Evolutionary conservation across 2,113 vertebrate genomes (phyloP), one percentile per base, ranked within the genome.

Genomic region (Paraplagusia blochii): DNA sequence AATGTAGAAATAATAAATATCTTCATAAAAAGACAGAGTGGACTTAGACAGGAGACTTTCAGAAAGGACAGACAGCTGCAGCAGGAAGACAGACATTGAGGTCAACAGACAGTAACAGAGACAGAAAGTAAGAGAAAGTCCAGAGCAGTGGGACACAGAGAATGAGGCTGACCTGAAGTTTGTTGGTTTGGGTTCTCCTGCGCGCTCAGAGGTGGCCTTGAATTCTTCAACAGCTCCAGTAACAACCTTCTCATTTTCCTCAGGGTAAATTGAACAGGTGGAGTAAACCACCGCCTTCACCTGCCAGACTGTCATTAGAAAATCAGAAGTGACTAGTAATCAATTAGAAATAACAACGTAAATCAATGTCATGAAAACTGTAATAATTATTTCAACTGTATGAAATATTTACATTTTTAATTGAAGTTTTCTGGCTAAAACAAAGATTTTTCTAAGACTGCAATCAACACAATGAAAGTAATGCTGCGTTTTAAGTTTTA

Each of bases 201-300:
- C 46, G 47, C 77, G 61, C 44, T 67, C 54, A n/a, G 49, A 54
- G 11, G 7, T 7, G 74, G 74, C 85, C 51, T 77, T 59, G 65
- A 63, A 54, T 73, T 70, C 79, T 52, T 91, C 80, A 77, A 96
- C 80, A 12, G 90, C 92, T 68, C 89, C 89, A 40, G 74, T 83
- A 68, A 97, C 84, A 34, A 95, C 82, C 12, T 63, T 76, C 72
- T 93, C 93, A 15, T 96, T 98, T 90, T 98, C 95, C 82, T 95
- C 91, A 49, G 87, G 69, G 77, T 92, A 91, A 47, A 91, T 33
- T 0, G 95, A 98, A 55, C 91, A 95, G 12, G 94, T 98, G 22
- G 92, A 88, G 74, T 96, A 95, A 47, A 97, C 90, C 76, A 97
- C 76, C 8, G 88, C 87, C 83, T 88, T 78, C 55, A 90, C 90